Evolutionary conservation across 2,797 vertebrate species (phyloP), one percentile per base, ranked within the genome.

Genomic region (Pseudomugil gertrudae): DNA sequence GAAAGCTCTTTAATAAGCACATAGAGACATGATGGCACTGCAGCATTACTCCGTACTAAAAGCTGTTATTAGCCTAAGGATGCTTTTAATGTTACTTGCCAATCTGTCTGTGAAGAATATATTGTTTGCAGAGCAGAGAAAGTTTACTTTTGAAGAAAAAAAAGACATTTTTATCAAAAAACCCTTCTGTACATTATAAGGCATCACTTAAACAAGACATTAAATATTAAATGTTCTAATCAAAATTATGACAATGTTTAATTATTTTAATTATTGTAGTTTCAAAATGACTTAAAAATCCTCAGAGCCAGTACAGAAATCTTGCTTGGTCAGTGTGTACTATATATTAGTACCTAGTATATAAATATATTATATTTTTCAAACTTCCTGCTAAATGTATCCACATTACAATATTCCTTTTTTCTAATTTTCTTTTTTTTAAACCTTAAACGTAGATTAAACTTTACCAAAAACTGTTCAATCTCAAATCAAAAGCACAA

Each of bases 1-100:
- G 69, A 85, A 87, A 83, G 79, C 70, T 64, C 67, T 78, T 85
- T 83, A 85, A 89, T 84, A 78, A 80, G 65, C 79, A 71, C 73
- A 63, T 23, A 52, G 72, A 79, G 73, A 79, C 72, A 66, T 9
- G 35, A 66, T n/a, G 53, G 66, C 47, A 0, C 66, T 48, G 33
- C 66, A 5, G 58, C 58, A 57, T 82, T 78, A 62, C 80, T 66
- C 13, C 7, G 64, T 71, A 63, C 74, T 83, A 75, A 80, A 85
- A 84, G 75, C 64, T 77, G 64, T 77, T 70, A 75, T 72, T 72
- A 74, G 71, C 76, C 66, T 66, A 67, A 79, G 76, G 68, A 64
- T 61, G 14, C 30, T 69, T 79, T 69, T 70, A 61, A 79, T 65
- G 43, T 75, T 57, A 58, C 59, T 33, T 47, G 55, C 40, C 33